phyloP scores from a whole-genome alignment of 2,113 vertebrate genomes.

The Mobula hypostoma region DNA sequence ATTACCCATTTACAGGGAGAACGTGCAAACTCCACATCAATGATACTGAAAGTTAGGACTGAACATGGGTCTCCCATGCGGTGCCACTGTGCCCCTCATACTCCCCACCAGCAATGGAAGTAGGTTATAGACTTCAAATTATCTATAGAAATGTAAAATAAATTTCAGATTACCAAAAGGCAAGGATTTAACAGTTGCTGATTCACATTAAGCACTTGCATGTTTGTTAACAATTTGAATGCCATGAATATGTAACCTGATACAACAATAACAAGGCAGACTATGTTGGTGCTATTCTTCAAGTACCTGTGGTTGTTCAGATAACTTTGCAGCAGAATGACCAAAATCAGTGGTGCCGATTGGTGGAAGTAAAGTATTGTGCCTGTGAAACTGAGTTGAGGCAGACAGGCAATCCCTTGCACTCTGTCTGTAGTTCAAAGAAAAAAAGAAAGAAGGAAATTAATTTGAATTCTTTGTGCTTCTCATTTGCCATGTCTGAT shows the following conservation, averaged over 20 bases:
- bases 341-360: background rate
- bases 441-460: background rate
- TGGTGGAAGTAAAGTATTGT: constrained; percentile 10
- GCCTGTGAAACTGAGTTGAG: background rate
- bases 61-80: too few species aligned
- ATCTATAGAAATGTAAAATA: too few species aligned
- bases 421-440: background rate
- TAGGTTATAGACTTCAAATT: background rate
- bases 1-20: too few species aligned
- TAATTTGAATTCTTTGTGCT: background rate
- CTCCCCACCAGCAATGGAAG: too few species aligned
- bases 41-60: background rate
- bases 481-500: background rate
- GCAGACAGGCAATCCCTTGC: constrained; percentile 15
- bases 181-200: background rate
- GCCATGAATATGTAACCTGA: background rate
- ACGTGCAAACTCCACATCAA: too few species aligned
- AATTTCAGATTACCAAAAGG: background rate
- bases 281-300: background rate
- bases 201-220: too few species aligned
- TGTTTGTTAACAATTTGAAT: background rate
- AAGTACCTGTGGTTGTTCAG: background rate
- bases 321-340: background rate
- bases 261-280: background rate
- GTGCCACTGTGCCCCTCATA: too few species aligned